Evolutionary conservation across 2,888 invertebrate genomes (phyloP).

Genomic region (Cataglyphis albicans): DNA sequence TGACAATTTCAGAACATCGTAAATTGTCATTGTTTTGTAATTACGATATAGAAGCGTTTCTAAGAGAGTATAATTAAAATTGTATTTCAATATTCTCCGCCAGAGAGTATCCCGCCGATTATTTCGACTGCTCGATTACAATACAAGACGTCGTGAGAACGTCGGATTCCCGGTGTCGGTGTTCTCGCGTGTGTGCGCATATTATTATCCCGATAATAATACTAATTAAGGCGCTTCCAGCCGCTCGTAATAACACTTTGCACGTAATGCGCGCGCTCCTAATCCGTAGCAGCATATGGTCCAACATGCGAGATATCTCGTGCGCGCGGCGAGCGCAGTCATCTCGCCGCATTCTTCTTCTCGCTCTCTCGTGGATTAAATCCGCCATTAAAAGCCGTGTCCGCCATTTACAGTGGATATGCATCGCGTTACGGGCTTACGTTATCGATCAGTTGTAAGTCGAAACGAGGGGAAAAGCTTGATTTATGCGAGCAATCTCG

Average conservation of each 20-base stretch:
- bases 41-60: slow-evolving; percentile 28
- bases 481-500: slow-evolving; percentile 54
- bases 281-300: slow-evolving; percentile 77
- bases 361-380: slow-evolving; percentile 48
- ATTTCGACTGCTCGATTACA: slow-evolving; percentile 48
- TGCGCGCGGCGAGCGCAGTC: slow-evolving; percentile 25
- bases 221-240: slow-evolving; percentile 69
- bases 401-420: slow-evolving; percentile 62
- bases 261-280: slow-evolving; percentile 73
- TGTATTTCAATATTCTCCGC: slow-evolving; percentile 52
- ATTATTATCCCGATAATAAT: slow-evolving; percentile 72
- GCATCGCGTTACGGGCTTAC: slow-evolving; percentile 59
- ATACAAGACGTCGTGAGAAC: slow-evolving; percentile 54
- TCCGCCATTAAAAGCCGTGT: slow-evolving; percentile 67
- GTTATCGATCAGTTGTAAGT: slow-evolving; percentile 70
- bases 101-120: slow-evolving; percentile 52
- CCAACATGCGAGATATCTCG: slow-evolving; percentile 67
- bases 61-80: slow-evolving; percentile 56
- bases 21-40: slow-evolving; percentile 38
- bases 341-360: slow-evolving; percentile 40
- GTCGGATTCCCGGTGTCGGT: slow-evolving; percentile 69
- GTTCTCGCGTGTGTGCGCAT: slow-evolving; percentile 52
- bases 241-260: slow-evolving; percentile 74
- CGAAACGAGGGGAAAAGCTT: slow-evolving; percentile 40
- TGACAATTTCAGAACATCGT: slow-evolving; percentile 23